phyloP scores from a whole-genome alignment of 2,797 vertebrate genomes.

The Sebastes trivittatus region DNA sequence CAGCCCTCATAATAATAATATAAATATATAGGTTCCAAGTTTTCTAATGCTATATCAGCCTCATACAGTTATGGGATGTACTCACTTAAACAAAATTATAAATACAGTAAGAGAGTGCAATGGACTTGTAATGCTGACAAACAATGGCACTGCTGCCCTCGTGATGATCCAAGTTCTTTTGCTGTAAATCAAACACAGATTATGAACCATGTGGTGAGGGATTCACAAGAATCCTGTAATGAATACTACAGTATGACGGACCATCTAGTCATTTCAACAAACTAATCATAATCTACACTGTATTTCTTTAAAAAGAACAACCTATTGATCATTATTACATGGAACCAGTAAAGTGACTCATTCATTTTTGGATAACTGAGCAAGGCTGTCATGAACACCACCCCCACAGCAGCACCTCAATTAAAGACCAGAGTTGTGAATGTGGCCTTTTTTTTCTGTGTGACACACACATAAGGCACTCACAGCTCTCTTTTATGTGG shows the following conservation, averaged over 20 bases:
- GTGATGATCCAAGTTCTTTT: neutral
- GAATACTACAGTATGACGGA: neutral
- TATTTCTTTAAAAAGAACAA: neutral
- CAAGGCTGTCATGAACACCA: constrained; percentile 20
- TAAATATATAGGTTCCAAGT: neutral
- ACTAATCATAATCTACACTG: neutral
- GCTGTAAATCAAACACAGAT: constrained; percentile 23
- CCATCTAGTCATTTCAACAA: neutral
- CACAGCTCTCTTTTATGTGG: constrained; percentile 36
- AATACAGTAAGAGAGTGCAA: neutral
- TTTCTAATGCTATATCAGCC: neutral
- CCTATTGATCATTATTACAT: neutral
- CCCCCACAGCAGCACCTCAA: constrained; percentile 31
- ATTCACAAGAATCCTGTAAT: neutral
- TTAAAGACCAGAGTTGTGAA: constrained; percentile 55
- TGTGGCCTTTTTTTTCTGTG: constrained; percentile 47
- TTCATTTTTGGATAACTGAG: constrained; percentile 35
- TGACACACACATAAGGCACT: constrained; percentile 51
- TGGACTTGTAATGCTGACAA: neutral
- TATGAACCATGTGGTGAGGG: neutral
- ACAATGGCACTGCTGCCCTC: neutral
- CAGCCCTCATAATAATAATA: neutral
- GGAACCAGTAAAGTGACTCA: constrained; percentile 19
- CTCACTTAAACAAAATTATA: neutral
- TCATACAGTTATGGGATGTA: neutral